Conservation (phyloP, 2,888 invertebrate genomes). For the Ceraclea dissimilis region DNA sequence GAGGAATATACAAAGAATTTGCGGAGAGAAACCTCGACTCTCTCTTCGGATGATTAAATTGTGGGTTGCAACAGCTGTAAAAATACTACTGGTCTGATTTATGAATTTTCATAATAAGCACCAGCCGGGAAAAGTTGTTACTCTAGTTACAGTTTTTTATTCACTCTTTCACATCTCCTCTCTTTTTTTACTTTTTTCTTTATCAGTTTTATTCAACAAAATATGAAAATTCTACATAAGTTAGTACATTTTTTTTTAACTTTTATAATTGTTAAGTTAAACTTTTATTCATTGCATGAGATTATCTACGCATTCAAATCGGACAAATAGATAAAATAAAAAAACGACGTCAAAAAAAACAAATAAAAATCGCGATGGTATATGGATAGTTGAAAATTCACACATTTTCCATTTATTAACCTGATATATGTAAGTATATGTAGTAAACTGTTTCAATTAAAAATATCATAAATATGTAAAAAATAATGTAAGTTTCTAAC, state of each 20-base stretch:
- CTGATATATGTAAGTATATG: no score
- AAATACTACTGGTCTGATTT: constrained; percentile 22
- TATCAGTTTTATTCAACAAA: background rate
- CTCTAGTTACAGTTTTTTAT: background rate
- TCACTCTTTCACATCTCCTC: background rate
- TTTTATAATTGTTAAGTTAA: background rate
- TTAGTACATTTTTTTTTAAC: background rate
- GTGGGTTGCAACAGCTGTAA: constrained; percentile 21
- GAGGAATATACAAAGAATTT: background rate
- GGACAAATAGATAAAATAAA: no score
- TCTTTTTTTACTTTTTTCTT: background rate
- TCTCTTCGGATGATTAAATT: constrained; percentile 20
- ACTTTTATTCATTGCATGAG: no score
- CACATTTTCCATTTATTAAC: no score
- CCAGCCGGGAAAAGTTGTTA: constrained; percentile 2
- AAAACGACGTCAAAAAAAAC: no score
- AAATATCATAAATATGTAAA: no score
- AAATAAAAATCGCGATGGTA: no score
- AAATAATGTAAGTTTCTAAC: no score
- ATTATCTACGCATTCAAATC: no score
- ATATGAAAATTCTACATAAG: background rate
- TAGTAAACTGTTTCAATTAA: no score
- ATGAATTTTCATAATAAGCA: constrained; percentile 24
- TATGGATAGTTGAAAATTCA: no score
- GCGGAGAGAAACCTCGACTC: background rate